Base-by-base conservation (phyloP, 1,140 invertebrate genomes). In the Andricus grossulariae region DNA sequence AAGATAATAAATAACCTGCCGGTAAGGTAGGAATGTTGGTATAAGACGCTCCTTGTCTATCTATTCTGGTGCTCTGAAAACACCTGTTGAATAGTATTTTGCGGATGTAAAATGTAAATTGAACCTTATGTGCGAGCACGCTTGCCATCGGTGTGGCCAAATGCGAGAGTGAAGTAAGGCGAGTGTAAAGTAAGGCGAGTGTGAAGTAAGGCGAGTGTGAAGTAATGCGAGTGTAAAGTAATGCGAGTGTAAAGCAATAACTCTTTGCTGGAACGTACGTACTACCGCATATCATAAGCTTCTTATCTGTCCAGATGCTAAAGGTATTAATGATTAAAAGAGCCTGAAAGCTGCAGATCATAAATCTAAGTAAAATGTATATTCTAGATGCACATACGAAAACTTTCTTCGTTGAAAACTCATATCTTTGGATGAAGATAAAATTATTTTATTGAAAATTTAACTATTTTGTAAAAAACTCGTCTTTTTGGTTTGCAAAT, bases 291-390 rank as follows among this genome's bases (percentile, higher is more conserved):
- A 21, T 55, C n/a, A 55, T 55, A 55, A 55, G 54, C 54, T 55
- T 55, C 54, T 55, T 55, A 55, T 55, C 54, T 55, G 54, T 55
- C 54, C 19, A 55, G 54, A 55, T 55, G 54, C 54, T 19, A 55
- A 55, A 25, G 21, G 54, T 55, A 11, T 55, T 55, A 19, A 7
- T 55, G 54, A 55, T 55, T 55, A 55, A 18, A 55, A 55, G 19
- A 12, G 12, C 7, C 54, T 55, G n/a, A 18, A 55, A 19, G 54
- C 54, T 55, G 54, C 54, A 55, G 54, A 55, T 55, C 3, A 55
- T 55, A 55, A 55, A 55, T 55, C 19, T 18, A 55, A 55, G 18
- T 55, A 21, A 18, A 55, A 19, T 55, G n/a, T 55, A 21, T 55
- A 55, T 55, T 55, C 54, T 55, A 55, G 10, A 55, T 55, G 21